Percentiles rank a stretch among this genome's conserved stretches.
phyloP scores from a whole-genome alignment of 1,140 invertebrate genomes.

The Megalopta genalis region DNA sequence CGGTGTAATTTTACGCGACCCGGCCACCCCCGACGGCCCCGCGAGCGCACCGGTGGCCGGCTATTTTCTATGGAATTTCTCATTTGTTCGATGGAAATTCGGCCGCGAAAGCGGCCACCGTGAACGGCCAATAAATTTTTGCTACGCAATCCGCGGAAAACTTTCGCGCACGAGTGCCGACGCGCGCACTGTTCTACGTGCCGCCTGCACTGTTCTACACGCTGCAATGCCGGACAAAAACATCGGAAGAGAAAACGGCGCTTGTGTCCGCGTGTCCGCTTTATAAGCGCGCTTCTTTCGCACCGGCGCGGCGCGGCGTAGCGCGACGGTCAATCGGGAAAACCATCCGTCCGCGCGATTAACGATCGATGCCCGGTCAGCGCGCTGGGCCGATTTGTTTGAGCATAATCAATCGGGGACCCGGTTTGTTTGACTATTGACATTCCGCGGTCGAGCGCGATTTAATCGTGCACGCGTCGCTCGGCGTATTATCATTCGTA shows the following conservation, averaged over 20 bases:
- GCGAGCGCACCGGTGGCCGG: background rate
- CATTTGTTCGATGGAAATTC: conserved; percentile 38
- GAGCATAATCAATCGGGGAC: background rate
- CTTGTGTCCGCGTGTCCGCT: too few relatives aligned
- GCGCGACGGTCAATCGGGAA: background rate
- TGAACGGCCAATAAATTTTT: conserved; percentile 9
- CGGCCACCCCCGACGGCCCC: too few relatives aligned
- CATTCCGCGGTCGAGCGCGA: background rate
- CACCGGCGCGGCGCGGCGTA: too few relatives aligned
- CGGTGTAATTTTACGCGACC: conserved; percentile 23
- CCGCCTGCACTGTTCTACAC: too few relatives aligned
- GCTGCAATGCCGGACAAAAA: too few relatives aligned
- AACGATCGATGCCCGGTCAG: background rate
- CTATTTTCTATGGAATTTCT: conserved; percentile 39
- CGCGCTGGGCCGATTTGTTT: background rate
- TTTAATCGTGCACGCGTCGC: background rate
- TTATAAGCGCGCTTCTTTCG: background rate
- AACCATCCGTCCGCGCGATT: background rate
- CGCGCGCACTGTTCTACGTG: too few relatives aligned
- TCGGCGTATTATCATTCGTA: background rate
- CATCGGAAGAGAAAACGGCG: background rate
- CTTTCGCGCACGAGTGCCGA: background rate
- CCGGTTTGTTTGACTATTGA: background rate
- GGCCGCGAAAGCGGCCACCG: background rate
- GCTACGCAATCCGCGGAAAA: background rate